A percentile compares a stretch with the other conserved stretches of the same genome.
Conservation (phyloP, 2,888 invertebrate genomes). For the Steinernema scapterisci region DNA sequence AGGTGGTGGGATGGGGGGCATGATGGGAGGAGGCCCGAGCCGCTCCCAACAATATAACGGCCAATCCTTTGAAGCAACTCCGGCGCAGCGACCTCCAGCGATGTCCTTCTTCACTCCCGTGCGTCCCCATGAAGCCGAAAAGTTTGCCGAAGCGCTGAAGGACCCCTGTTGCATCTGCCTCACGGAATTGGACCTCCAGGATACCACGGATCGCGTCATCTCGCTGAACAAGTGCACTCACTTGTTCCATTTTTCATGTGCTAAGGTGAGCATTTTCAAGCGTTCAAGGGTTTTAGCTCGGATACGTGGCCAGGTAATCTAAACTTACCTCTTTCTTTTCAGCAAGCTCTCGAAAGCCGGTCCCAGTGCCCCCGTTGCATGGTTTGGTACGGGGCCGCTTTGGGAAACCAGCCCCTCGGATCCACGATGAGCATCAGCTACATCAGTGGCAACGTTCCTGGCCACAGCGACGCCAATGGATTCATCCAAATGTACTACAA, state of each 20-base stretch:
- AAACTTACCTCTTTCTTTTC: neutral
- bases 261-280: constrained; percentile 37
- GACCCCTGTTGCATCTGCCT: constrained; percentile 47
- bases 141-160: constrained; percentile 9
- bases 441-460: constrained; percentile 39
- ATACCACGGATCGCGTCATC: constrained; percentile 37
- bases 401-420: constrained; percentile 40
- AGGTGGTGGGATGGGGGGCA: neutral
- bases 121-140: neutral
- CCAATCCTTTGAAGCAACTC: constrained; percentile 5
- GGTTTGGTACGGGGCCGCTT: constrained; percentile 37
- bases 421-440: constrained; percentile 38
- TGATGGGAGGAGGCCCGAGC: neutral
- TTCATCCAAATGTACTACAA: constrained; percentile 45
- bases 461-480: constrained; percentile 45
- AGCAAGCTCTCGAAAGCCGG: constrained; percentile 43
- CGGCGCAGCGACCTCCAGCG: neutral
- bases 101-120: neutral
- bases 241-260: constrained; percentile 49
- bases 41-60: neutral
- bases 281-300: neutral
- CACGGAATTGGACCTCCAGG: constrained; percentile 36
- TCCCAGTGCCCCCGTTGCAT: constrained; percentile 45
- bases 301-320: too few species aligned
- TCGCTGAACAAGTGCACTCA: constrained; percentile 46